These are phyloP conservation scores for Drosophila elegans DNA, from an alignment of 1,140 invertebrate species.

Conservation along the genomic window DNA sequence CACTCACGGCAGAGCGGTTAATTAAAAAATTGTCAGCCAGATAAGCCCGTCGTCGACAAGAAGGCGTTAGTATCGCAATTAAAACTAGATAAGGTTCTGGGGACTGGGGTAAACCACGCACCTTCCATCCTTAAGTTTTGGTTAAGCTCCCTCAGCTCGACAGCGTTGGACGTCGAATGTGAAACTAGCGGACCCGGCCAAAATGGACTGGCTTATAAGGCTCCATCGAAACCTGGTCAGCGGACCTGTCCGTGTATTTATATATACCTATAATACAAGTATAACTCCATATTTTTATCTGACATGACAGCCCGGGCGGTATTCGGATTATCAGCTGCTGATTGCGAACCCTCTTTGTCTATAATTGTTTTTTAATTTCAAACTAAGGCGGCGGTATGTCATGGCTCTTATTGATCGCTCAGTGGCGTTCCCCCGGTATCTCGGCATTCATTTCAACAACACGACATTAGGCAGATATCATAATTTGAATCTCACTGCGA, in stretches of 20 bases:
- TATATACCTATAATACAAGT: slow-evolving; percentile 3
- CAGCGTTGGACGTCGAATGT: slow-evolving; percentile 34
- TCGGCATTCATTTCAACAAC: slow-evolving; percentile 47
- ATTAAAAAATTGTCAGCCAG: slow-evolving; percentile 68
- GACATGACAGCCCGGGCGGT: slow-evolving; percentile 32
- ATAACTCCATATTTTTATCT: neutral
- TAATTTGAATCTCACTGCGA: slow-evolving; percentile 13
- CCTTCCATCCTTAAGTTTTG: slow-evolving; percentile 37
- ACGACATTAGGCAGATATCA: slow-evolving; percentile 17
- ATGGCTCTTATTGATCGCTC: slow-evolving; percentile 57
- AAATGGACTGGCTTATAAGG: slow-evolving; percentile 37
- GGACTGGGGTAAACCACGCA: slow-evolving; percentile 27
- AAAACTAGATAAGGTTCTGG: slow-evolving; percentile 58
- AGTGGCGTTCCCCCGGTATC: slow-evolving; percentile 38
- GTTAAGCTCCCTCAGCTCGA: slow-evolving; percentile 20
- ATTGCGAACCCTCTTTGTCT: slow-evolving; percentile 23
- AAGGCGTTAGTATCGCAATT: slow-evolving; percentile 52
- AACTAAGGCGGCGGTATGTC: slow-evolving; percentile 25
- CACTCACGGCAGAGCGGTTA: slow-evolving; percentile 29
- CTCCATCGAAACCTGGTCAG: slow-evolving; percentile 32
- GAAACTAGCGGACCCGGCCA: slow-evolving; percentile 36
- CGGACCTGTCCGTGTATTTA: neutral
- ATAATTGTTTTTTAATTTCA: slow-evolving; percentile 66
- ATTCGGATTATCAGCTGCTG: slow-evolving; percentile 46
- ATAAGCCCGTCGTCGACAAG: slow-evolving; percentile 52